Percentiles rank a stretch among this genome's conserved stretches.
phyloP scores from a whole-genome alignment of 2,113 vertebrate genomes.

The Steatornis caripensis region DNA sequence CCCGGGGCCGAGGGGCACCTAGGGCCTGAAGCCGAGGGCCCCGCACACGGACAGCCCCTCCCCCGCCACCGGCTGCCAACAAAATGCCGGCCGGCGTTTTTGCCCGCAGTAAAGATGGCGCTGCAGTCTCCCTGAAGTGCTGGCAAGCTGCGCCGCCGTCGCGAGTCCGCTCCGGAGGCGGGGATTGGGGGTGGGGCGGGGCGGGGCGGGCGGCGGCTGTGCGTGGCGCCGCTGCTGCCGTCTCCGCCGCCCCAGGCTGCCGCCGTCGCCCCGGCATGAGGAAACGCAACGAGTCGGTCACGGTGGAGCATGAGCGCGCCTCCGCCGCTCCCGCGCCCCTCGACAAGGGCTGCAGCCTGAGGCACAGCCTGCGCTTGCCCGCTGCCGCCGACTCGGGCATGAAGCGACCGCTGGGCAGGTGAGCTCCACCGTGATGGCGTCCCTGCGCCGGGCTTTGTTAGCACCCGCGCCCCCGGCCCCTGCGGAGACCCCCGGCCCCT shows the following conservation, averaged over 20 bases:
- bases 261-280: constrained; percentile 18
- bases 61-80: background rate
- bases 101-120: constrained; percentile 2
- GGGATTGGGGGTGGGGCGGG: background rate
- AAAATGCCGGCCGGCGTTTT: background rate
- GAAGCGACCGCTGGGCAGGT: constrained; percentile 55
- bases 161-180: background rate
- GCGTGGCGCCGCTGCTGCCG: background rate
- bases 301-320: constrained; percentile 49
- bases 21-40: rapidly evolving
- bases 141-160: background rate
- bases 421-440: background rate
- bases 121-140: background rate
- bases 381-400: constrained; percentile 13
- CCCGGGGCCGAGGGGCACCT: rapidly evolving
- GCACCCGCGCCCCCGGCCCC: background rate
- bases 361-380: constrained; percentile 45
- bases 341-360: constrained; percentile 52
- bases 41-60: background rate
- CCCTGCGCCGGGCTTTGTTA: background rate
- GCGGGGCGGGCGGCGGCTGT: background rate
- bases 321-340: background rate
- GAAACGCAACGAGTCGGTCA: constrained; percentile 53
- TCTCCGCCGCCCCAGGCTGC: background rate
- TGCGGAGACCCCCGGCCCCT: too few species aligned